Base-by-base conservation (phyloP, 2,888 invertebrate species). In the Torymus aiolomorphi region DNA sequence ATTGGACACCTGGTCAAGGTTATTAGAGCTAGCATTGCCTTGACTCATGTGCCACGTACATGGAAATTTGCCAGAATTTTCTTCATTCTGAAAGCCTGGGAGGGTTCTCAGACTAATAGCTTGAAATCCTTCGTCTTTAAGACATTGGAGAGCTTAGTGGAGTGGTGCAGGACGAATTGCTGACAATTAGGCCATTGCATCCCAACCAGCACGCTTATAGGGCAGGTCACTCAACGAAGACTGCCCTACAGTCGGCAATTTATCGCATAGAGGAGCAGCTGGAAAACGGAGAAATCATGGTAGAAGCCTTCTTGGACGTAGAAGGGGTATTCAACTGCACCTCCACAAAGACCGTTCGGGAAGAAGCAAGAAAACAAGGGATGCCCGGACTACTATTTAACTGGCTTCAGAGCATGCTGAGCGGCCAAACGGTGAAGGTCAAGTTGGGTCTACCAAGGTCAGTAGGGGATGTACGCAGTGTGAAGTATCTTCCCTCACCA, bases 61-160 rank as follows among this genome's bases (percentile, higher is more conserved):
- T 20, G 20, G 4, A 61, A 14, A 11, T 20, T 2, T 8, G 8
- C 11, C 20, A 63, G n/a, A 63, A 20, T 61, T 82, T 13, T 24
- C 59, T 12, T 42, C 16, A 49, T 66, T 10, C 82, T 80, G 20
- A 12, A 69, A 2, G 79, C 57, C 56, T 56, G 79, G 66, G n/a
- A n/a, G n/a, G n/a, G n/a, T n/a, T n/a, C n/a, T n/a, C n/a, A n/a
- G n/a, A n/a, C n/a, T n/a, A n/a, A n/a, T n/a, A n/a, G n/a, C n/a
- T n/a, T n/a, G n/a, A n/a, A n/a, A n/a, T n/a, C n/a, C n/a, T n/a
- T n/a, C n/a, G n/a, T n/a, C n/a, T 72, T 83, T 0, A 82, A 84
- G 71, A 83, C 82, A 8, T 8, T 84, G 61, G 80, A 84, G 61
- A 81, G 81, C 67, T 66, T 84, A 11, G 73, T 84, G 14, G 83